Base-by-base conservation (phyloP, 1,140 invertebrate genomes). In the Drosophila micromelanica region DNA sequence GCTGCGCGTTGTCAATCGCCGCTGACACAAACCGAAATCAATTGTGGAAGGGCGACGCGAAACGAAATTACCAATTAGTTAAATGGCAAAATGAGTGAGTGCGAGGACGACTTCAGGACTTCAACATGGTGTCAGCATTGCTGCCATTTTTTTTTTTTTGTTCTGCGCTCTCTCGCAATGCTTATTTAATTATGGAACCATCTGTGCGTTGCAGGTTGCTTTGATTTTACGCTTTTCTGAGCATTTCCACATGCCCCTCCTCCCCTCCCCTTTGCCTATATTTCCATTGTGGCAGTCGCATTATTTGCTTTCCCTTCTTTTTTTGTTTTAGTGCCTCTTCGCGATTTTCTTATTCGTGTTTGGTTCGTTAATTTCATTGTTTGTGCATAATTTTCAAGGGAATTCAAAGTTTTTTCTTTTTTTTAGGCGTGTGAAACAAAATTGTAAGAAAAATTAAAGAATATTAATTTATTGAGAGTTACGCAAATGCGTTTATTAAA, bases 321-420 rank as follows among this genome's bases (percentile, higher is more conserved):
- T 51, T 64, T 38, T 20, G 15, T 46, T 32, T 62, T 32, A 40
- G 20, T 17, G 38, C 51, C 20, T 45, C 49, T n/a, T 59, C 56
- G 69, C 81, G 65, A 86, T 80, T 77, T 77, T 81, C 78, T 75
- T 78, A 68, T 76, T 87, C 75, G 82, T 76, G 72, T 87, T 81
- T 81, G 82, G 82, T 87, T 87, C 78, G 82, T 87, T 87, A 87
- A 87, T 87, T 87, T 87, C 82, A 87, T 87, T 87, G 82, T 87
- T 87, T 87, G 87, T 76, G 71, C 76, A 85, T 74, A 80, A 77
- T 80, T 62, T 64, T 72, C 63, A 49, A 55, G 32, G 48, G 46
- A 45, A 46, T 67, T 42, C 43, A n/a, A 51, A 56, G 68, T 42
- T 40, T 35, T 20, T 20, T 1, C 30, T 62, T 51, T 30, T 48